A percentile compares a stretch with the other conserved stretches of the same genome.
Conservation (phyloP, 2,888 invertebrate genomes). For the Argynnis bischoffii region DNA sequence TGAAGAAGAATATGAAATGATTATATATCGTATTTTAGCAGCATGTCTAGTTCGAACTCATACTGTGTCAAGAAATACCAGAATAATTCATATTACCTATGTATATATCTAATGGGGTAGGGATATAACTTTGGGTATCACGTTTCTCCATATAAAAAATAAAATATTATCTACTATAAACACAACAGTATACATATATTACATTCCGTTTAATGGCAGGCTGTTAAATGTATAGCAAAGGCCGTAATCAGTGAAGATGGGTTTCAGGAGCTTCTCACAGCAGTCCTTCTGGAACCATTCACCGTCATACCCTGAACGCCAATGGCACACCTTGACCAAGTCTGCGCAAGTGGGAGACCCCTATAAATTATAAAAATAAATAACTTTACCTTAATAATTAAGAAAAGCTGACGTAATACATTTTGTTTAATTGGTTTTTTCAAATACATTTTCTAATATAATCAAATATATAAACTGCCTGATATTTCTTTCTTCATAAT, state of each 20-base stretch:
- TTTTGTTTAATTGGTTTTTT: too few species aligned
- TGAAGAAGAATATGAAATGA: too few species aligned
- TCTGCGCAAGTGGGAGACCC: slow-evolving; percentile 69
- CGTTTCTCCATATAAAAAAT: too few species aligned
- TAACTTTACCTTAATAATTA: neutral
- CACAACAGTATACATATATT: slow-evolving; percentile 18
- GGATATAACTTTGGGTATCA: too few species aligned
- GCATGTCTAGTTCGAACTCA: neutral
- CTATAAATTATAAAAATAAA: slow-evolving; percentile 44
- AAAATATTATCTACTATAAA: neutral
- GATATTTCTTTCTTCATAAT: too few species aligned
- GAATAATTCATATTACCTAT: too few species aligned
- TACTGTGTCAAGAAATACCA: too few species aligned
- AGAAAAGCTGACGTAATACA: too few species aligned
- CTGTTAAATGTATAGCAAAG: slow-evolving; percentile 74
- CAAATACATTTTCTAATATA: too few species aligned
- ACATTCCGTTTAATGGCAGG: slow-evolving; percentile 72
- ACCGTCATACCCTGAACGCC: slow-evolving; percentile 59
- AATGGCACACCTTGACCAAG: slow-evolving; percentile 69
- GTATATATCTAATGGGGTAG: too few species aligned
- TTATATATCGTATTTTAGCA: neutral
- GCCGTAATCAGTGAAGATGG: slow-evolving; percentile 72
- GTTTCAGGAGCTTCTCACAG: slow-evolving; percentile 64
- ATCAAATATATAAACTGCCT: too few species aligned
- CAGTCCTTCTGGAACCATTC: slow-evolving; percentile 64